Conservation (phyloP, 2,797 vertebrate species). For the Craterocephalus amniculus region DNA sequence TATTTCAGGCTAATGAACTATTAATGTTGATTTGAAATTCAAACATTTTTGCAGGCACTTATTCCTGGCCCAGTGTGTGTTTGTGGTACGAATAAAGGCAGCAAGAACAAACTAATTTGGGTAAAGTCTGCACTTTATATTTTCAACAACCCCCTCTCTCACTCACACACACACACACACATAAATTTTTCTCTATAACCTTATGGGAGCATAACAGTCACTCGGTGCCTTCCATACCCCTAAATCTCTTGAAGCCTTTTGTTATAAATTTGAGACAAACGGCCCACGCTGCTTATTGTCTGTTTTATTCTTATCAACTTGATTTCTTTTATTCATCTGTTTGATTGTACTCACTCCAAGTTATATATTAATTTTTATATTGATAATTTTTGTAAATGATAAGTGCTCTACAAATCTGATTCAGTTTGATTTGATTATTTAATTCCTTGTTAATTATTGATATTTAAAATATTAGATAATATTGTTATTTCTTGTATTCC, state of each 20-base stretch:
- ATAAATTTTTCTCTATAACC: neutral
- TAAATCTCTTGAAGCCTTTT: too few species aligned
- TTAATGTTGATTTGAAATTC: conserved; percentile 79
- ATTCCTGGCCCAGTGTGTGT: conserved; percentile 18
- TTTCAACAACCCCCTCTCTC: conserved; percentile 16
- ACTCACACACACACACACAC: neutral
- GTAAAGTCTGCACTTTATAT: conserved; percentile 46
- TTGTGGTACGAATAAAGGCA: conserved; percentile 16
- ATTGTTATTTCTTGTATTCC: too few species aligned
- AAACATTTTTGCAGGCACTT: conserved; percentile 58
- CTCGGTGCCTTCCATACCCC: neutral
- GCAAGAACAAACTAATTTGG: conserved; percentile 46
- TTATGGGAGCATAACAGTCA: neutral
- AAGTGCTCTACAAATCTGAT: neutral
- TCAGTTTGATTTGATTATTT: too few species aligned
- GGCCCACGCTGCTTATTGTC: neutral
- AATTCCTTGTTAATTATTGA: too few species aligned
- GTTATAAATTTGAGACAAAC: too few species aligned
- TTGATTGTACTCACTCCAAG: neutral
- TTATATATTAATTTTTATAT: neutral
- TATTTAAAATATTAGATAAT: too few species aligned
- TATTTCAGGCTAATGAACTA: conserved; percentile 78
- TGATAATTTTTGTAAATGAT: neutral
- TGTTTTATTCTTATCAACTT: neutral
- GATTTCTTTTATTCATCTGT: neutral